Percentiles rank a stretch among this genome's conserved stretches.
These are phyloP conservation scores for Drosophila quadrilineata DNA, from an alignment of 1,140 invertebrate genomes.

Conservation along the genomic window DNA sequence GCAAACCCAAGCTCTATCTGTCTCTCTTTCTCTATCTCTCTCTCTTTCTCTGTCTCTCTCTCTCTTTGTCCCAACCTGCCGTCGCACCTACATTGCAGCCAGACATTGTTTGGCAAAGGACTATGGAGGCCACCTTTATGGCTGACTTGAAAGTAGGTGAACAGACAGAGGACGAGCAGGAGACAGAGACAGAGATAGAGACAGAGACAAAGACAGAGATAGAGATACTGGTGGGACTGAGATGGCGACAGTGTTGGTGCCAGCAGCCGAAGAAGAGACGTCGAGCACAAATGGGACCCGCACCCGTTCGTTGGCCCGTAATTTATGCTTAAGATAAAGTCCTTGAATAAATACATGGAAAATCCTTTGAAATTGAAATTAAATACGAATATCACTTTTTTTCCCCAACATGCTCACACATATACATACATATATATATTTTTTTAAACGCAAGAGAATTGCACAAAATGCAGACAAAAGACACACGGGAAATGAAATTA, in stretches of 20 bases:
- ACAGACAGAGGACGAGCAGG: conserved; percentile 32
- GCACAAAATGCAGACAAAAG: conserved; percentile 65
- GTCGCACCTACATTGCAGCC: no score
- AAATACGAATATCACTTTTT: conserved; percentile 79
- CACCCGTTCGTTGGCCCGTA: conserved; percentile 76
- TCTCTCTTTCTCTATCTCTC: no score
- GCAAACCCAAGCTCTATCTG: no score
- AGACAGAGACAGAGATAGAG: conserved; percentile 28
- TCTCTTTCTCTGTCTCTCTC: no score
- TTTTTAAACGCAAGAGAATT: conserved; percentile 32
- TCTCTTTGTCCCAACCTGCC: no score
- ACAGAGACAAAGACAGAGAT: conserved; percentile 19
- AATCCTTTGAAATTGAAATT: conserved; percentile 81
- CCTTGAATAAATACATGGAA: conserved; percentile 81
- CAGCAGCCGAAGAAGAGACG: conserved; percentile 26
- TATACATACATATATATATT: no score
- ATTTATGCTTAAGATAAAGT: conserved; percentile 81
- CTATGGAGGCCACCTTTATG: conserved; percentile 52
- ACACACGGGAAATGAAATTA: conserved; percentile 74
- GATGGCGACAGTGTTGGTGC: neutral
- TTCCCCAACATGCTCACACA: no score
- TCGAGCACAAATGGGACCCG: conserved; percentile 51
- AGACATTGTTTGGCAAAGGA: conserved; percentile 67
- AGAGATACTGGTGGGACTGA: neutral
- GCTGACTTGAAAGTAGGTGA: conserved; percentile 72